Evolutionary conservation across 2,888 invertebrate genomes (phyloP).

Genomic region (Amphimallon solstitiale): DNA sequence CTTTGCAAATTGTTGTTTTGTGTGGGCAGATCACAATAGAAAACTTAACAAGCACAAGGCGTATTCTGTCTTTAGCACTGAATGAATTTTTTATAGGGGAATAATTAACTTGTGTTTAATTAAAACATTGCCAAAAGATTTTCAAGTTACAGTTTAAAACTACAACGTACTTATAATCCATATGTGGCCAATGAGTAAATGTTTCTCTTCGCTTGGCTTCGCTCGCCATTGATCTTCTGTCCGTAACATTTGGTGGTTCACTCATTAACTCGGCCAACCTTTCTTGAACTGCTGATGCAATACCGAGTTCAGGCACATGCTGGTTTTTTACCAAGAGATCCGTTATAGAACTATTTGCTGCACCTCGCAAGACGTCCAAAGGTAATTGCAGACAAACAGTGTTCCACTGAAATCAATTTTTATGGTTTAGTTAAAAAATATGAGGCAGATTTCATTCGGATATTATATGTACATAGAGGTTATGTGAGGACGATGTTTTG

Average conservation of each 20-base stretch:
- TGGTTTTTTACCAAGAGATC: slow-evolving; percentile 85
- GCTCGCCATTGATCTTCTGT: slow-evolving; percentile 83
- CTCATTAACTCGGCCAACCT: slow-evolving; percentile 80
- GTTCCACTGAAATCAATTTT: slow-evolving; percentile 79
- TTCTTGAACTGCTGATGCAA: slow-evolving; percentile 90
- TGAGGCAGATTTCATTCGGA: no score
- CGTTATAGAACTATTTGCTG: slow-evolving; percentile 81
- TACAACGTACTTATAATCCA: slow-evolving; percentile 87
- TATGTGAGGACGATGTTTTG: no score
- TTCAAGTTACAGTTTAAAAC: neutral
- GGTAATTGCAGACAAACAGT: slow-evolving; percentile 86
- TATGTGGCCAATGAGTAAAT: slow-evolving; percentile 95
- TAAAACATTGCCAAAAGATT: no score
- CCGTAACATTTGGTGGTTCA: slow-evolving; percentile 63
- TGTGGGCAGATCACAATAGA: no score
- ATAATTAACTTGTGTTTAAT: no score
- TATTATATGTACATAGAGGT: no score
- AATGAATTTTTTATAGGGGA: no score
- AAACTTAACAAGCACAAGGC: no score
- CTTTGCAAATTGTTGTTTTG: no score
- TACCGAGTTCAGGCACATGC: slow-evolving; percentile 86
- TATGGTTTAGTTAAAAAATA: neutral
- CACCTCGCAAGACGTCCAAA: slow-evolving; percentile 80
- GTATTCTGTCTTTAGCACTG: no score
- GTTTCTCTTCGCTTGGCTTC: slow-evolving; percentile 91